phyloP scores from a whole-genome alignment of 2,888 invertebrate species.

The Scaptodrosophila latifasciaeformis region DNA sequence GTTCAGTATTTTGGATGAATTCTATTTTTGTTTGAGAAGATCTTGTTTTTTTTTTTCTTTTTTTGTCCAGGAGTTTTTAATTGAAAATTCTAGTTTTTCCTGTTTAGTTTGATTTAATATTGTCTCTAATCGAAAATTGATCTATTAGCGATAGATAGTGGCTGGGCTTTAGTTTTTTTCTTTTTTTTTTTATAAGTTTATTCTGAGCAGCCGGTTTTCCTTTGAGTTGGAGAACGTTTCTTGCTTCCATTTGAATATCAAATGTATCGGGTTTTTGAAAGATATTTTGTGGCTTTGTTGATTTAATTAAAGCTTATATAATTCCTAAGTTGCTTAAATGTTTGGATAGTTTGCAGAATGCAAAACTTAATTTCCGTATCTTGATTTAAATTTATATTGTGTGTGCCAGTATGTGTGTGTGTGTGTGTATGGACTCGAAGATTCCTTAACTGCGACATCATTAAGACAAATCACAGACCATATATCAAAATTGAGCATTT shows the following conservation, averaged over 20 bases:
- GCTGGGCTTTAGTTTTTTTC: too few relatives aligned
- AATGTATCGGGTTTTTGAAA: constrained; percentile 30
- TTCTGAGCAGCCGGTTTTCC: constrained; percentile 2
- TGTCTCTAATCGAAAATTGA: constrained; percentile 54
- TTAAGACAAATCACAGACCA: constrained; percentile 46
- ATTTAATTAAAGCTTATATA: constrained; percentile 60
- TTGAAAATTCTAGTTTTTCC: constrained; percentile 67
- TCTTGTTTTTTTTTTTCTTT: constrained; percentile 20
- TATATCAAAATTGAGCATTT: constrained; percentile 30
- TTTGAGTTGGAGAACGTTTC: background rate
- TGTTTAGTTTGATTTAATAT: constrained; percentile 58
- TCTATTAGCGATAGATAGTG: constrained; percentile 47
- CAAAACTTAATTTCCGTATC: constrained; percentile 48
- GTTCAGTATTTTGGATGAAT: constrained; percentile 7
- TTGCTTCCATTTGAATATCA: constrained; percentile 30
- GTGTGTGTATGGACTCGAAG: background rate
- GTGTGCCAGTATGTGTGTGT: too few relatives aligned
- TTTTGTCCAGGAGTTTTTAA: constrained; percentile 38
- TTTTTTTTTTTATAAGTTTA: too few relatives aligned
- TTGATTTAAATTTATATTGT: background rate
- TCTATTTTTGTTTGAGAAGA: constrained; percentile 24
- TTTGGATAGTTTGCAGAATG: constrained; percentile 19
- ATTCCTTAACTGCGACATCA: constrained; percentile 31
- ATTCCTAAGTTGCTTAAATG: constrained; percentile 18
- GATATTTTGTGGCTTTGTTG: constrained; percentile 42